Percentiles rank a stretch among this genome's conserved stretches.
Evolutionary conservation across 2,888 invertebrate species (phyloP).

Genomic region (Hermodice carunculata): DNA sequence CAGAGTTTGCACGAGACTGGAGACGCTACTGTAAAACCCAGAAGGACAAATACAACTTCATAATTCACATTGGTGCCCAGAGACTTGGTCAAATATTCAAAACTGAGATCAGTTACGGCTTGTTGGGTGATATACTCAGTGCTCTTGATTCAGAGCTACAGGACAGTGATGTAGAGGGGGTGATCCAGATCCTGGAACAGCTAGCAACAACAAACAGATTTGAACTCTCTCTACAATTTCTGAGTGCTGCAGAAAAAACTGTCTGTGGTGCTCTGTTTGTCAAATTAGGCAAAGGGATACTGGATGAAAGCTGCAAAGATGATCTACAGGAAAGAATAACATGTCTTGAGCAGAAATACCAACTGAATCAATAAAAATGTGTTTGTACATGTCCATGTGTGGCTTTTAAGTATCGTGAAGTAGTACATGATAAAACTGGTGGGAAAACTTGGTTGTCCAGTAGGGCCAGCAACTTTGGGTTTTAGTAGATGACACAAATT

Average conservation of each 20-base stretch:
- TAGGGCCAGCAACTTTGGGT: no score
- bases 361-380: no score
- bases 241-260: slow-evolving; percentile 4
- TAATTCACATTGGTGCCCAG: background rate
- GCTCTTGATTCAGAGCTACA: background rate
- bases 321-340: no score
- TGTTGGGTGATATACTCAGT: slow-evolving; percentile 4
- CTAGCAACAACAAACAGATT: slow-evolving; percentile 7
- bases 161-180: background rate
- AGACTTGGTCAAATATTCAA: background rate
- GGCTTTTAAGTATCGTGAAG: no score
- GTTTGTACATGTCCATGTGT: no score
- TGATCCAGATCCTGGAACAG: background rate
- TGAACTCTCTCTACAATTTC: slow-evolving; percentile 3
- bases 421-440: no score
- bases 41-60: slow-evolving; percentile 2
- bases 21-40: background rate
- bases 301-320: no score
- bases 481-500: no score
- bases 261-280: background rate
- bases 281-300: background rate
- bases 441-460: no score
- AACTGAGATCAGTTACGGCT: slow-evolving; percentile 10
- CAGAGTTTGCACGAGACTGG: no score
- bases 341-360: no score